These are phyloP conservation scores for Sebastes hopkinsi DNA, from an alignment of 2,797 vertebrate genomes.

Conservation along the genomic window DNA sequence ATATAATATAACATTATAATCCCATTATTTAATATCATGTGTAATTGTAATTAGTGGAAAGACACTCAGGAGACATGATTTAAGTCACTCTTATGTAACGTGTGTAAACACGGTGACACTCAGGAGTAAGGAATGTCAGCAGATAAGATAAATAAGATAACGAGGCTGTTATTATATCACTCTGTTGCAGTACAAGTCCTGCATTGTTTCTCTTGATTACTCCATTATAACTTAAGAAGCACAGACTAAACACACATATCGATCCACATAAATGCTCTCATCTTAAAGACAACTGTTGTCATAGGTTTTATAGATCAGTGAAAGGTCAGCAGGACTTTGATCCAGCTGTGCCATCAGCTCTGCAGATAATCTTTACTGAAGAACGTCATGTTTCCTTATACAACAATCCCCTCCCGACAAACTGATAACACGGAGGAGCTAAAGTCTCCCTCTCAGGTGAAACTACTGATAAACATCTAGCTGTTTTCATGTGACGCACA, in stretches of 20 bases:
- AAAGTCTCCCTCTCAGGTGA: background rate
- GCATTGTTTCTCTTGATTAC: background rate
- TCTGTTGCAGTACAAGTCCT: background rate
- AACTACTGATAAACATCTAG: slow-evolving; percentile 15
- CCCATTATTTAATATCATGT: background rate
- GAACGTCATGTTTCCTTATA: background rate
- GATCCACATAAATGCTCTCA: background rate
- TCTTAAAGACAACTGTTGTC: background rate
- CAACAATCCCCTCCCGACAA: background rate
- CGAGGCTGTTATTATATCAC: background rate
- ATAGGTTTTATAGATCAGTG: background rate
- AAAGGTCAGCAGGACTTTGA: slow-evolving; percentile 52
- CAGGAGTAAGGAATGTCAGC: background rate
- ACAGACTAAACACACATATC: background rate
- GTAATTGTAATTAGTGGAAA: background rate
- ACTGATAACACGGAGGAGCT: slow-evolving; percentile 32
- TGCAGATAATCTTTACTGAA: slow-evolving; percentile 9
- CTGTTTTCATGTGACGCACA: slow-evolving; percentile 15
- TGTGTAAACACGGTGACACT: background rate
- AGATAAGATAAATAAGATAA: slow-evolving; percentile 15
- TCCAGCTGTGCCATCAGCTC: slow-evolving; percentile 5
- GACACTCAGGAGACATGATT: background rate
- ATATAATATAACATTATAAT: background rate
- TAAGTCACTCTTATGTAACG: background rate
- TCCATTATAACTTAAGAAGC: too few relatives aligned